These are phyloP conservation scores for Gracilinanus agilis DNA, from an alignment of 2,113 vertebrate genomes.

Conservation along the genomic window DNA sequence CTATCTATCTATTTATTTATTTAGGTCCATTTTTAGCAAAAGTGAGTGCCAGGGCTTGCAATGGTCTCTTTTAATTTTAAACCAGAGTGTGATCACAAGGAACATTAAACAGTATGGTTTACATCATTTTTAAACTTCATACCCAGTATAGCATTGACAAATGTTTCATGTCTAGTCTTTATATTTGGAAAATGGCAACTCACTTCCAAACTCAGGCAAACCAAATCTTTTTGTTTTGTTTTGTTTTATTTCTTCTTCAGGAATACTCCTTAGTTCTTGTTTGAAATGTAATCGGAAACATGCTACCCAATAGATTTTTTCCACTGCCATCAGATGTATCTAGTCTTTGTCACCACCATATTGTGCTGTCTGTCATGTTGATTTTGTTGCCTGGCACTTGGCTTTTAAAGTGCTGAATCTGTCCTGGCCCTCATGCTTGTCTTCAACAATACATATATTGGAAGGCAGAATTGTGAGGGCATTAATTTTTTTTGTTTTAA, in stretches of 20 bases:
- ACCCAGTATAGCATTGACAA: neutral
- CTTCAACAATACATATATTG: conserved; percentile 13
- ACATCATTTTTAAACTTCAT: neutral
- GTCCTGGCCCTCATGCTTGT: conserved; percentile 18
- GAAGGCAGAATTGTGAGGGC: neutral
- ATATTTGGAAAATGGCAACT: conserved; percentile 64
- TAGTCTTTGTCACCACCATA: conserved; percentile 76
- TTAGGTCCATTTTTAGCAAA: neutral
- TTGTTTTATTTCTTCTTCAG: conserved; percentile 44
- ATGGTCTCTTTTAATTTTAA: neutral
- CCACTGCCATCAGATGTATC: conserved; percentile 78
- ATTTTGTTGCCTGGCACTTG: conserved; percentile 59
- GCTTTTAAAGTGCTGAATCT: conserved; percentile 53
- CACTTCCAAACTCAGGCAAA: conserved; percentile 75
- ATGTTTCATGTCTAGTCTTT: neutral
- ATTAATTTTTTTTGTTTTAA: neutral
- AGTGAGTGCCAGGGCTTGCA: neutral
- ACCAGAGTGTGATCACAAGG: neutral
- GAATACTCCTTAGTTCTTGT: conserved; percentile 70
- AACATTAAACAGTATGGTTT: neutral
- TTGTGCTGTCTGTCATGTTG: conserved; percentile 78
- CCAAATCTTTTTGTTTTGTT: conserved; percentile 38
- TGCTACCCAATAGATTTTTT: conserved; percentile 79
- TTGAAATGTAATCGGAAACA: conserved; percentile 83
- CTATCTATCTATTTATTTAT: too few relatives aligned